These are phyloP conservation scores for Hippoglossus hippoglossus DNA, from an alignment of 2,797 vertebrate genomes.

Conservation along the genomic window DNA sequence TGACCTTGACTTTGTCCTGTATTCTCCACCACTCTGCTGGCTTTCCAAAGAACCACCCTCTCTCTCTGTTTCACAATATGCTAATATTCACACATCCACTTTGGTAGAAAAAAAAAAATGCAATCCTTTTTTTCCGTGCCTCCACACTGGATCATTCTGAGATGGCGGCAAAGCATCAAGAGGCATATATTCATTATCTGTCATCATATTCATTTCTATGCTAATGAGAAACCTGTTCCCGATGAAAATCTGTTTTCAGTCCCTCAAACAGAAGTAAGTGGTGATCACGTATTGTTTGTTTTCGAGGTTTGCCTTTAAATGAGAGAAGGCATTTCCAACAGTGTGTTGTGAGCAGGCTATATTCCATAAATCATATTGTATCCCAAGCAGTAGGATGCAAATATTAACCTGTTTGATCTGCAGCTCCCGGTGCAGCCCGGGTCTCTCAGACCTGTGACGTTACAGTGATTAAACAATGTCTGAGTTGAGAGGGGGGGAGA, in stretches of 20 bases:
- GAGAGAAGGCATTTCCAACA: conserved; percentile 76
- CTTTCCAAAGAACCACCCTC: conserved; percentile 58
- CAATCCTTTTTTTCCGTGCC: conserved; percentile 33
- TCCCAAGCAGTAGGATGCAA: conserved; percentile 56
- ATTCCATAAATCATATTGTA: conserved; percentile 76
- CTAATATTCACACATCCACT: conserved; percentile 69
- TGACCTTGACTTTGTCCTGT: conserved; percentile 81
- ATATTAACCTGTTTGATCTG: conserved; percentile 64
- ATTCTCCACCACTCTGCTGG: conserved; percentile 43
- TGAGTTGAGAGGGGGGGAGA: conserved; percentile 30
- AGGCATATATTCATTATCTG: conserved; percentile 87
- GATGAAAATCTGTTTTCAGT: conserved; percentile 81
- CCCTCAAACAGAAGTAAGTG: conserved; percentile 83
- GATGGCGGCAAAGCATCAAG: conserved; percentile 77
- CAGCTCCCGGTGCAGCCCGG: conserved; percentile 24
- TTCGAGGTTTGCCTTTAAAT: conserved; percentile 78
- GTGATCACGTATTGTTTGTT: conserved; percentile 83
- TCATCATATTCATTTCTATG: conserved; percentile 90
- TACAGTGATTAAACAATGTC: conserved; percentile 67
- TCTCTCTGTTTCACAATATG: conserved; percentile 52
- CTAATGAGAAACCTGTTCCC: conserved; percentile 83
- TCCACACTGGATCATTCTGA: conserved; percentile 74
- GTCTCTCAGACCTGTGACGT: conserved; percentile 31
- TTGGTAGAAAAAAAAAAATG: conserved; percentile 48
- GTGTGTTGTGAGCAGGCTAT: conserved; percentile 48